Evolutionary conservation across 2,888 invertebrate genomes (phyloP).

Genomic region (Drosophila mayaguana): DNA sequence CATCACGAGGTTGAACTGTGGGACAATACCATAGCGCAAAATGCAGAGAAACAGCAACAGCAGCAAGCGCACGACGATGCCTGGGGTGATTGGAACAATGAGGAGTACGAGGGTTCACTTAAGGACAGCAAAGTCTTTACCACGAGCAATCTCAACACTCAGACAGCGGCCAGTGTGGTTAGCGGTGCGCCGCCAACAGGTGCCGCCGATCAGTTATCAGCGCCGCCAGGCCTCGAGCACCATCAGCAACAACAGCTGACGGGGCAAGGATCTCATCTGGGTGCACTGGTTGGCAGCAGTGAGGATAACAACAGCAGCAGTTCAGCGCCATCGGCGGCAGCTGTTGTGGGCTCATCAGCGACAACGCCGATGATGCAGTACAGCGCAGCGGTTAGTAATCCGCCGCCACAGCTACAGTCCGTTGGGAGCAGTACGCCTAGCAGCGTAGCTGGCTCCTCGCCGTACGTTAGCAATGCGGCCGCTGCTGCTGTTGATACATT

Average conservation of each 20-base stretch:
- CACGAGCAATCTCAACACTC: constrained; percentile 87
- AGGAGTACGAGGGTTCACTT: constrained; percentile 97
- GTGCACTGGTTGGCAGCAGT: constrained; percentile 78
- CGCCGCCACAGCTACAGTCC: constrained; percentile 68
- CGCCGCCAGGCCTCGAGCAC: constrained; percentile 85
- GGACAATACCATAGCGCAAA: constrained; percentile 86
- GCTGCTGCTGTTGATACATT: constrained; percentile 68
- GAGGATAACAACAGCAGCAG: constrained; percentile 39
- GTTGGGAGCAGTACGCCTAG: constrained; percentile 58
- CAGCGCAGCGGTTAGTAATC: constrained; percentile 82
- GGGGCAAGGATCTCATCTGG: constrained; percentile 79
- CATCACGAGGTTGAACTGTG: constrained; percentile 87
- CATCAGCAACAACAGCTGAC: constrained; percentile 70
- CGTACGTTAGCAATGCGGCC: constrained; percentile 51
- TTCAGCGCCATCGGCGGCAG: constrained; percentile 40
- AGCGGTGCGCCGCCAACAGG: constrained; percentile 54
- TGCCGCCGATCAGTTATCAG: constrained; percentile 81
- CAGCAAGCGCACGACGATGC: constrained; percentile 85
- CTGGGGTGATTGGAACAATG: constrained; percentile 93
- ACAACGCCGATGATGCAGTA: constrained; percentile 81
- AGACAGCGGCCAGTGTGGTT: constrained; percentile 80
- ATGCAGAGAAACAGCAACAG: constrained; percentile 84
- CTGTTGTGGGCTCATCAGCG: constrained; percentile 62
- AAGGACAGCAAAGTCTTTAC: constrained; percentile 97
- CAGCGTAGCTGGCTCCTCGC: constrained; percentile 46